Conservation (phyloP, 1,140 invertebrate genomes). For the Drosophila hydei region DNA sequence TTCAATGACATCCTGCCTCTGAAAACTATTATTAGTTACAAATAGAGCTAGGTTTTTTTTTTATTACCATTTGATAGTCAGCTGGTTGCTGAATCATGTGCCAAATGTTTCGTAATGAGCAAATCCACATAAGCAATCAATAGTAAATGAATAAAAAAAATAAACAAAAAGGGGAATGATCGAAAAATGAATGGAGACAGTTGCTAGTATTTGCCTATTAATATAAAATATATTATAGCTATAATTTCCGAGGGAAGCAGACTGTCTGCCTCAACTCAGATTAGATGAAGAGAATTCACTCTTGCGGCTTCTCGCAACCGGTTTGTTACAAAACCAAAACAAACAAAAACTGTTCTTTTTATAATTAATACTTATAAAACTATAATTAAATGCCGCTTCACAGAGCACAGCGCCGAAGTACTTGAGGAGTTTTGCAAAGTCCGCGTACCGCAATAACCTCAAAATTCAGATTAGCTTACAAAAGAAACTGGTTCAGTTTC, state of each 20-base stretch:
- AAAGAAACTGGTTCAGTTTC: slow-evolving; percentile 2
- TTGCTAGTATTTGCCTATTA: no score
- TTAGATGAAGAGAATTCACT: slow-evolving; percentile 1
- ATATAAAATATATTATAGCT: no score
- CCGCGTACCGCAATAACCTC: slow-evolving; percentile 35
- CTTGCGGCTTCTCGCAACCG: slow-evolving; percentile 30
- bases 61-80: neutral
- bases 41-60: neutral
- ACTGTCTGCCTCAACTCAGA: neutral
- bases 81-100: slow-evolving; percentile 1
- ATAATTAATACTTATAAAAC: slow-evolving; percentile 18
- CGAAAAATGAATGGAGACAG: no score
- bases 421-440: slow-evolving; percentile 6
- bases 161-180: no score
- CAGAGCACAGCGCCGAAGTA: slow-evolving; percentile 3
- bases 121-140: slow-evolving; percentile 5
- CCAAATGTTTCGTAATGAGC: slow-evolving; percentile 13
- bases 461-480: slow-evolving; percentile 33
- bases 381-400: slow-evolving; percentile 5
- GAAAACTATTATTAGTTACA: neutral
- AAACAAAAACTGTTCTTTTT: neutral
- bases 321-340: slow-evolving; percentile 1
- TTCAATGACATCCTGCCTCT: slow-evolving; percentile 4
- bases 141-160: slow-evolving; percentile 5
- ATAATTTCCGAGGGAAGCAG: no score